These are phyloP conservation scores for Ctenicera cuprea DNA, from an alignment of 2,888 invertebrate species.

Conservation along the genomic window DNA sequence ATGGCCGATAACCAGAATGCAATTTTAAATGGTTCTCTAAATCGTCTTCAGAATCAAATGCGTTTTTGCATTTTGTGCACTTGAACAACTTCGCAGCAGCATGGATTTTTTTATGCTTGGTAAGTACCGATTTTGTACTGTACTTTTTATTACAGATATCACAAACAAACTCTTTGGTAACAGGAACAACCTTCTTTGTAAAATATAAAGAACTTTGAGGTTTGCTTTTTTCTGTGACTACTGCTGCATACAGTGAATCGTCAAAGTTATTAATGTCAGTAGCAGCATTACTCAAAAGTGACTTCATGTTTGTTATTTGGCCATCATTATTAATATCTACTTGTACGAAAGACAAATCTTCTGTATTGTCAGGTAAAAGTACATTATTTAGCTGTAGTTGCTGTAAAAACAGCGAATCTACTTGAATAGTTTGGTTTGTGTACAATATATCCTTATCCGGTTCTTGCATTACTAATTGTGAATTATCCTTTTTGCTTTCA, in stretches of 20 bases:
- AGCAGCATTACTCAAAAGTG: slow-evolving; percentile 24
- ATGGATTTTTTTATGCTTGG: slow-evolving; percentile 72
- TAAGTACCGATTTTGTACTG: slow-evolving; percentile 65
- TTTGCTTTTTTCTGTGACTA: slow-evolving; percentile 2
- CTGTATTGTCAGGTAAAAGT: slow-evolving; percentile 54
- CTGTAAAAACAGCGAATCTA: slow-evolving; percentile 58
- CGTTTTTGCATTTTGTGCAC: slow-evolving; percentile 76
- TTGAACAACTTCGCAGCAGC: slow-evolving; percentile 77
- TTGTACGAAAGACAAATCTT: slow-evolving; percentile 43
- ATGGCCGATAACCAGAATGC: slow-evolving; percentile 76
- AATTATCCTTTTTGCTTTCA: not conserved
- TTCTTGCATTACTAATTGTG: slow-evolving; percentile 31
- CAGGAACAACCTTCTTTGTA: not conserved
- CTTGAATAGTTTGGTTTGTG: slow-evolving; percentile 49
- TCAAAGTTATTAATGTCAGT: slow-evolving; percentile 25
- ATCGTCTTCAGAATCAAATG: slow-evolving; percentile 78
- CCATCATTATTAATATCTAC: slow-evolving; percentile 46
- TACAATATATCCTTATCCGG: slow-evolving; percentile 13
- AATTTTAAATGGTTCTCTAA: slow-evolving; percentile 77
- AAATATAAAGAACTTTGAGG: slow-evolving; percentile 1
- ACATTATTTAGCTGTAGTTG: slow-evolving; percentile 55
- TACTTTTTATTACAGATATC: slow-evolving; percentile 67
- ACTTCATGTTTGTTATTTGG: slow-evolving; percentile 40
- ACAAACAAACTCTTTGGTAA: slow-evolving; percentile 62
- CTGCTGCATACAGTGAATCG: slow-evolving; percentile 2